phyloP scores from a whole-genome alignment of 1,140 invertebrate species.

The Drosophila paulistorum region DNA sequence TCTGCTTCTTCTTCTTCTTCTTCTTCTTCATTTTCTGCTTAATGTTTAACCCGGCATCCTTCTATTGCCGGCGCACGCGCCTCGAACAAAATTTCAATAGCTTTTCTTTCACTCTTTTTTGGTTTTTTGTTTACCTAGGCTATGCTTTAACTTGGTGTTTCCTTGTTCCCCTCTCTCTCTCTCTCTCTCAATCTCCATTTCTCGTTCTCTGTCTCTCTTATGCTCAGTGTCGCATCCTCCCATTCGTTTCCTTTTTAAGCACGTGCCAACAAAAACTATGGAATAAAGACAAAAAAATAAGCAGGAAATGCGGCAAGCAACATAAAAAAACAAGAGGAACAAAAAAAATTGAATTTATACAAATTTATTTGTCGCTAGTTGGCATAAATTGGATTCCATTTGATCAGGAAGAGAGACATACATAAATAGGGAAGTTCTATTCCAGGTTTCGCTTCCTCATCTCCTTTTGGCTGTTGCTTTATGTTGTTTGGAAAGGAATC shows the following conservation, averaged over 20 bases:
- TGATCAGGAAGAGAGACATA: conserved; percentile 30
- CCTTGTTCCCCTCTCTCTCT: background rate
- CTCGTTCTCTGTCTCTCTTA: background rate
- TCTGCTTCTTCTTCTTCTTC: conserved; percentile 33
- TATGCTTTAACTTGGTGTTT: conserved; percentile 21
- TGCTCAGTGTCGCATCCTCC: conserved; percentile 10
- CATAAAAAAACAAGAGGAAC: background rate
- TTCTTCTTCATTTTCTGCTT: conserved; percentile 20
- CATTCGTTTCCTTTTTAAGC: conserved; percentile 18
- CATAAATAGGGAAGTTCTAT: background rate
- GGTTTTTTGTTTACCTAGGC: conserved; percentile 18
- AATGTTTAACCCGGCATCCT: conserved; percentile 28
- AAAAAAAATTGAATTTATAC: conserved; percentile 10
- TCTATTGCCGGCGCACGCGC: conserved; percentile 30
- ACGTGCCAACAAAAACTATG: conserved; percentile 47
- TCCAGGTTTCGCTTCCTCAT: background rate
- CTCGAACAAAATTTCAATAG: conserved; percentile 59
- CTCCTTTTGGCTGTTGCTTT: background rate
- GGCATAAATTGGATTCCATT: conserved; percentile 68
- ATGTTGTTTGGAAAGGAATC: conserved; percentile 17
- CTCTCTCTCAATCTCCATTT: background rate
- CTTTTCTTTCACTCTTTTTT: conserved; percentile 35
- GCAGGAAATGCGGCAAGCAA: conserved; percentile 42
- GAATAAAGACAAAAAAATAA: background rate
- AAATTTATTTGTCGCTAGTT: conserved; percentile 40